phyloP scores from a whole-genome alignment of 2,113 vertebrate species.

The Chrysochloris asiatica region DNA sequence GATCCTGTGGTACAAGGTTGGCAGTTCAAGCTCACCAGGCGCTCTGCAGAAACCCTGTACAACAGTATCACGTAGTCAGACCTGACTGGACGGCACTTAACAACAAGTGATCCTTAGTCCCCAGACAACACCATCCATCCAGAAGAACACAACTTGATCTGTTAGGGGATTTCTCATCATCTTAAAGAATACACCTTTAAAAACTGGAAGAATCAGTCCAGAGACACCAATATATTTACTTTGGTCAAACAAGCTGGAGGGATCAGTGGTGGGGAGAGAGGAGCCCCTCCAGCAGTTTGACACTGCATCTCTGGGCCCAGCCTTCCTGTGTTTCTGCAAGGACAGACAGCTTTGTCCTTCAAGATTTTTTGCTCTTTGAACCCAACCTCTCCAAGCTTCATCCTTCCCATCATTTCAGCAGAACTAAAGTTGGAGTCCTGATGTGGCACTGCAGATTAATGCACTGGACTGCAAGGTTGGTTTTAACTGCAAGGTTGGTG shows the following conservation, averaged over 20 bases:
- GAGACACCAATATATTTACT: not conserved
- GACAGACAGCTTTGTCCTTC: too few species aligned
- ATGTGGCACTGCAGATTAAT: too few species aligned
- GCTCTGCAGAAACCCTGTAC: too few species aligned
- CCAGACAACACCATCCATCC: not conserved
- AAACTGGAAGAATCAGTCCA: not conserved
- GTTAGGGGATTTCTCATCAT: not conserved
- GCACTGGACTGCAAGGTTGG: too few species aligned
- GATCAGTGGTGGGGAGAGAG: too few species aligned
- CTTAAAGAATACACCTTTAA: not conserved
- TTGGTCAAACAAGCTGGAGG: not conserved
- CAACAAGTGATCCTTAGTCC: not conserved
- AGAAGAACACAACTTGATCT: not conserved
- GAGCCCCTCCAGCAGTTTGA: not conserved
- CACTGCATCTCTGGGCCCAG: too few species aligned
- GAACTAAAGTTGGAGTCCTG: not conserved
- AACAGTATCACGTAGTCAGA: too few species aligned
- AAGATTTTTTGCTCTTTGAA: not conserved
- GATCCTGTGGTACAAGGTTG: too few species aligned
- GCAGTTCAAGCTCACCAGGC: too few species aligned
- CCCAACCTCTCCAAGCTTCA: not conserved
- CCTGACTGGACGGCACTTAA: too few species aligned
- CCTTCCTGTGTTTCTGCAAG: too few species aligned
- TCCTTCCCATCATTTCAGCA: not conserved
- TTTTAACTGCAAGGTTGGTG: too few species aligned